A percentile compares a stretch with the other conserved stretches of the same genome.
Evolutionary conservation across 2,888 invertebrate species (phyloP).

Genomic region (Colostygia pectinataria): DNA sequence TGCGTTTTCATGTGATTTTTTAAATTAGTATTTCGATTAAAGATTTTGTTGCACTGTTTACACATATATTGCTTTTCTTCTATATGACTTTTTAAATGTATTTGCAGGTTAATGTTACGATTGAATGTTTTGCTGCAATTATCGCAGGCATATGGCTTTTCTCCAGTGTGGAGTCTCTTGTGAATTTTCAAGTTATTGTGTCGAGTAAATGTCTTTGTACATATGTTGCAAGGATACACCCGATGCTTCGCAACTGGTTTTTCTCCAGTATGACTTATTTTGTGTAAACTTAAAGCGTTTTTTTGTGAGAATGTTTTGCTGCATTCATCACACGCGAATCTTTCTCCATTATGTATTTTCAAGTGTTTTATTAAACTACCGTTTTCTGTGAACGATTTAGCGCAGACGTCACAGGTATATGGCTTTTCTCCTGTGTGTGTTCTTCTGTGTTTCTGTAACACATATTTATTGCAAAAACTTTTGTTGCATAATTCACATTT

Average conservation of each 20-base stretch:
- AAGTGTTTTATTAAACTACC: slow-evolving; percentile 5
- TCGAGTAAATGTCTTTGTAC: not conserved
- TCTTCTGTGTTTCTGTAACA: slow-evolving; percentile 10
- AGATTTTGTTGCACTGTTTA: slow-evolving; percentile 6
- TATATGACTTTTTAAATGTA: not conserved
- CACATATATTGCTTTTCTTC: slow-evolving; percentile 1
- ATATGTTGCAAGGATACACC: not conserved
- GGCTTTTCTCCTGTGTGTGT: slow-evolving; percentile 16
- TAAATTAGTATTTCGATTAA: not conserved
- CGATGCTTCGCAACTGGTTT: not conserved
- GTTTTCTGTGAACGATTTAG: slow-evolving; percentile 8
- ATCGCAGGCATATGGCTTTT: slow-evolving; percentile 4
- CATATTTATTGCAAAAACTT: slow-evolving; percentile 11
- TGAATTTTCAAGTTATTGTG: slow-evolving; percentile 8
- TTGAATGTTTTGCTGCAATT: slow-evolving; percentile 1
- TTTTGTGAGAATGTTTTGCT: slow-evolving; percentile 2
- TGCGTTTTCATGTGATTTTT: slow-evolving; percentile 11
- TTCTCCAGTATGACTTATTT: not conserved
- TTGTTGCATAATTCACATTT: slow-evolving; percentile 11
- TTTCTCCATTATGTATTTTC: slow-evolving; percentile 4
- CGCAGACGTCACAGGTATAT: slow-evolving; percentile 7
- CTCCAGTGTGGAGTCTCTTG: slow-evolving; percentile 10
- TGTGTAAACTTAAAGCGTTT: slow-evolving; percentile 2
- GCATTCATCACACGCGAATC: slow-evolving; percentile 4
- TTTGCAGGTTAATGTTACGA: not conserved